Evolutionary conservation across 2,797 vertebrate species (phyloP), one percentile per base, ranked within the genome.

Genomic region (Limosa lapponica): DNA sequence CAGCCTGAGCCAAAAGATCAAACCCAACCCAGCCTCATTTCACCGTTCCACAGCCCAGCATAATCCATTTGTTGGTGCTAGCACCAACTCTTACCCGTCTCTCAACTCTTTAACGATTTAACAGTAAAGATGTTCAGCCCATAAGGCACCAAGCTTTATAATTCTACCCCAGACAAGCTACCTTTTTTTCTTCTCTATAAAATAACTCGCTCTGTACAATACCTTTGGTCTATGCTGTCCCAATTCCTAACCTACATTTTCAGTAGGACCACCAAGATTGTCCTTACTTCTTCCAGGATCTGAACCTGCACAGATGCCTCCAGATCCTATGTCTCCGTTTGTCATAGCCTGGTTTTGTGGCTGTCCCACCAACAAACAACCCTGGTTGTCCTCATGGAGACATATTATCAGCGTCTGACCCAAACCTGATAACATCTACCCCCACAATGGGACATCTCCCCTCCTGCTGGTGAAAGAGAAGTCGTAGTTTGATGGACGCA

Each of bases 311-410:
- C 16, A 55, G 41, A 67, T 2, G 6, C 52, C 34, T 72, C 52
- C 41, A 27, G 46, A n/a, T 23, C 41, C 54, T 32, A 6, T 2
- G 0, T 55, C 28, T 44, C 1, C 0, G 34, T 37, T 55, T 66
- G 18, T 5, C 34, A 16, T 1, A 48, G 59, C 52, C 59, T 41
- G 22, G 13, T 58, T 61, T 64, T 49, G 16, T 1, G 6, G 27
- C 22, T 43, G 20, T 14, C 10, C 14, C 30, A 67, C 19, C 32
- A 55, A 43, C 16, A 57, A 27, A 6, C 46, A 67, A 43, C 7
- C 4, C 28, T 23, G 36, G 32, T 8, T 61, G 24, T 25, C 46
- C 23, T 57, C 34, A 39, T 1, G 24, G 39, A 65, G 58, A 52
- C 3, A 8, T 10, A 8, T 58, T 30, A 39, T 10, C 62, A 8